Percentiles rank a stretch among this genome's conserved stretches.
Evolutionary conservation across 2,113 vertebrate species (phyloP).

Genomic region (Maccullochella peelii): DNA sequence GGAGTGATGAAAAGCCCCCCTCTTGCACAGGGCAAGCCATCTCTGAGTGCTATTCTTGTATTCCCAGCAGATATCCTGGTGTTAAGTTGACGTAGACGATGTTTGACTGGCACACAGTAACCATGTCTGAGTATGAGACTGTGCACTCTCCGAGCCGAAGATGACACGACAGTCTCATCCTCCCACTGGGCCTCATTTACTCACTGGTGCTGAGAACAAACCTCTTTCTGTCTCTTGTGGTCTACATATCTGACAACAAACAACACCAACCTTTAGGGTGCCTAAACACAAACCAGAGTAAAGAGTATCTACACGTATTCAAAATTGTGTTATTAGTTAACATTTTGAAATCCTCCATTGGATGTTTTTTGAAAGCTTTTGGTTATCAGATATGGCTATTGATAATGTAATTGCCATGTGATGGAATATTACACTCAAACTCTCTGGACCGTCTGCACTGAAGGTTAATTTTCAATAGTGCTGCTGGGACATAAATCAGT

Average conservation of each 20-base stretch:
- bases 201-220: slow-evolving; percentile 59
- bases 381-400: background rate
- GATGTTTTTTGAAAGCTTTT: background rate
- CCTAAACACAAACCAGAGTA: background rate
- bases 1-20: slow-evolving; percentile 48
- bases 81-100: slow-evolving; percentile 69
- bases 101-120: slow-evolving; percentile 75
- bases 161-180: slow-evolving; percentile 66
- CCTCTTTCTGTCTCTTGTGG: slow-evolving; percentile 45
- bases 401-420: background rate
- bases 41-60: slow-evolving; percentile 68
- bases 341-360: background rate
- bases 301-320: background rate
- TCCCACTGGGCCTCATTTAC: slow-evolving; percentile 78
- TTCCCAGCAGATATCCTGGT: slow-evolving; percentile 70
- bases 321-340: background rate
- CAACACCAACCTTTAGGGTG: slow-evolving; percentile 1
- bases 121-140: slow-evolving; percentile 53
- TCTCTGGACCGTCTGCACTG: background rate
- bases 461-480: background rate
- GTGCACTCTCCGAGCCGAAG: slow-evolving; percentile 51
- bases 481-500: background rate
- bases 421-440: background rate
- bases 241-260: slow-evolving; percentile 54
- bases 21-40: slow-evolving; percentile 25